A percentile compares a stretch with the other conserved stretches of the same genome.
Evolutionary conservation across 2,113 vertebrate species (phyloP).

Genomic region (Charadrius vociferus): DNA sequence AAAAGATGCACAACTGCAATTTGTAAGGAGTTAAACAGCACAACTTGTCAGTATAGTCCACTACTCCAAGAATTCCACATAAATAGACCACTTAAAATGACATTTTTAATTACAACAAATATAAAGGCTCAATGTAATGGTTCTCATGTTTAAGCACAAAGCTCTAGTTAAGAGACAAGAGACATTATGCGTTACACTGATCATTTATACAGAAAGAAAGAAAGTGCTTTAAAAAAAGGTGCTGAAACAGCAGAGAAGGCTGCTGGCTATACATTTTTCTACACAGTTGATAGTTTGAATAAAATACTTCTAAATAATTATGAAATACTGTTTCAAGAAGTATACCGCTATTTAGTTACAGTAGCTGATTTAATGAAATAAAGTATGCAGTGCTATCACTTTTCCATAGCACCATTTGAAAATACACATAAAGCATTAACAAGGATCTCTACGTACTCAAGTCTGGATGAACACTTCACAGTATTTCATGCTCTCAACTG

Average conservation of each 20-base stretch:
- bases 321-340: conserved; percentile 41
- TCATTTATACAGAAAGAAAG: conserved; percentile 35
- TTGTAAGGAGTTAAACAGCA: neutral
- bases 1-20: neutral
- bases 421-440: neutral
- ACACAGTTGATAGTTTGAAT: conserved; percentile 43
- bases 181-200: neutral
- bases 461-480: neutral
- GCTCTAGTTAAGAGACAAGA: neutral
- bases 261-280: conserved; percentile 59
- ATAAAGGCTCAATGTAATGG: neutral
- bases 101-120: conserved; percentile 34
- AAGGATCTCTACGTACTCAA: neutral
- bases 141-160: neutral
- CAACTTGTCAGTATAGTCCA: neutral
- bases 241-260: conserved; percentile 62
- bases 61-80: neutral
- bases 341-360: neutral
- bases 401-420: neutral
- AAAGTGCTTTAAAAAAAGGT: neutral
- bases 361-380: conserved; percentile 24
- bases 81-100: neutral
- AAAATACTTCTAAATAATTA: conserved; percentile 63
- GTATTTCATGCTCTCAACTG: neutral
- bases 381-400: neutral